phyloP scores from a whole-genome alignment of 2,797 vertebrate genomes.

The Rhinoraja longicauda region DNA sequence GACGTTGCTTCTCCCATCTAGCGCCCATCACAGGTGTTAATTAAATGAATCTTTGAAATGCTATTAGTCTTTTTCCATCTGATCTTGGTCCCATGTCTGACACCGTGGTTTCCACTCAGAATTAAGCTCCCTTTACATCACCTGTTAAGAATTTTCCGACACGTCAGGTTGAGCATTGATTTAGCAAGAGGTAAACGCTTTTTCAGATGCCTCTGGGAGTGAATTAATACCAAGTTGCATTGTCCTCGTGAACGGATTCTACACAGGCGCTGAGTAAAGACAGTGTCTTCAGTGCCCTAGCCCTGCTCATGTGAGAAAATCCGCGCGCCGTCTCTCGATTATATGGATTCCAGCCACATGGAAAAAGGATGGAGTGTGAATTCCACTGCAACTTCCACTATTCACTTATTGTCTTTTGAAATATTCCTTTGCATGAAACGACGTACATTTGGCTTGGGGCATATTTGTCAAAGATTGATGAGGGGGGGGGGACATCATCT shows the following conservation, averaged over 20 bases:
- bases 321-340: background rate
- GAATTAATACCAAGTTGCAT: background rate
- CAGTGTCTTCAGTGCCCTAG: background rate
- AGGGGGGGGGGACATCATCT: background rate
- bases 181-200: background rate
- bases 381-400: background rate
- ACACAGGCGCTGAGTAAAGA: background rate
- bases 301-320: background rate
- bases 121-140: too few relatives aligned
- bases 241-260: background rate
- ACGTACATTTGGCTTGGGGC: background rate
- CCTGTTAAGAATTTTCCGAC: too few relatives aligned
- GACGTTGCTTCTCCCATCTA: background rate
- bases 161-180: background rate
- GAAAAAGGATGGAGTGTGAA: background rate
- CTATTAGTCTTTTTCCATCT: background rate
- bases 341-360: background rate
- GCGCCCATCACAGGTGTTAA: background rate
- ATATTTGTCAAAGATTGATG: background rate
- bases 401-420: too few relatives aligned
- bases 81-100: background rate
- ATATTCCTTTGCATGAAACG: background rate
- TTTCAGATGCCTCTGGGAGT: background rate
- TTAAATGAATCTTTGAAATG: background rate
- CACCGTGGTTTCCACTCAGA: background rate